Evolutionary conservation across 2,888 invertebrate genomes (phyloP), one percentile per base, ranked within the genome.

Genomic region (Ctenicera cuprea): DNA sequence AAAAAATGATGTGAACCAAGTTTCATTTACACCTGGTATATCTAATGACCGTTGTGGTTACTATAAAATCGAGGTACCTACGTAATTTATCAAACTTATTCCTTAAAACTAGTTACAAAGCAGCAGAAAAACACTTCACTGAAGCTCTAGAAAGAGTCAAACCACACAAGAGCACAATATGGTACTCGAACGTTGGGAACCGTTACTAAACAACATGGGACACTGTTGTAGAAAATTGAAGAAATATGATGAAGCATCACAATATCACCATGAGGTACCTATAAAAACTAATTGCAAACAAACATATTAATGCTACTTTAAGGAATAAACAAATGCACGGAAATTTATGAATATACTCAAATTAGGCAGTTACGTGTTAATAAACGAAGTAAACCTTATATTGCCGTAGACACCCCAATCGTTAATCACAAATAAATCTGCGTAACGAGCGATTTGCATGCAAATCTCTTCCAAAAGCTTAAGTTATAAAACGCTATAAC

Each of bases 151-250:
- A 89, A 73, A 91, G 92, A 82, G 90, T 95, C 14, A 91, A 91
- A 79, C 89, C 89, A 65, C 87, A 90, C 48, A 90, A 91, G 59
- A 88, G 90, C 81, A 81, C 83, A 75, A 83, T n/a, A n/a, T 91
- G 82, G 88, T 92, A 81, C 94, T 92, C 75, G 93, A 93, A 77
- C 93, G 92, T 84, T 95, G 94, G 98, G 97, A 97, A 79, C 94
- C 97, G 0, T 89, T 98, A 8, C 89, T 97, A 71, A 96, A 97
- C 87, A 98, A 98, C 88, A 89, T 97, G 45, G 97, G 97, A 0
- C 97, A 97, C 85, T 93, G 93, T 14, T 93, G 92, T 82, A 90
- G 97, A 66, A 95, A 96, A 87, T 90, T 95, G 80, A 93, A 93
- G 81, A 94, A 94, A 82, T 94, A 93, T 83, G 91, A 91, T 12